Conservation (phyloP, 2,888 invertebrate genomes). For the Chrysolina americana region DNA sequence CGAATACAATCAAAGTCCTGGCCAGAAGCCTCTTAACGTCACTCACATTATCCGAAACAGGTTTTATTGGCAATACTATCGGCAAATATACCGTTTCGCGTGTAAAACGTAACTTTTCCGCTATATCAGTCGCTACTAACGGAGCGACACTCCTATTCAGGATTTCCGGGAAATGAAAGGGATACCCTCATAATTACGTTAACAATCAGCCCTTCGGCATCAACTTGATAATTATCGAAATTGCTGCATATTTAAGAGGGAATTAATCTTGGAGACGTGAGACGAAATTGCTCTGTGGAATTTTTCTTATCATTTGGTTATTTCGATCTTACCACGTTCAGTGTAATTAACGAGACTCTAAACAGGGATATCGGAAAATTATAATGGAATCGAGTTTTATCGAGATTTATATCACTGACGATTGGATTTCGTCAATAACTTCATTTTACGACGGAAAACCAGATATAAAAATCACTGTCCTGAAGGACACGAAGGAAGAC, state of each 20-base stretch:
- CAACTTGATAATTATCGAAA: conserved; percentile 42
- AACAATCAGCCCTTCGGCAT: conserved; percentile 49
- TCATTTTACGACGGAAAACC: no score
- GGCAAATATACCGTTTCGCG: conserved; percentile 28
- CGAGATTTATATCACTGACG: neutral
- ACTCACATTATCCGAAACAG: conserved; percentile 19
- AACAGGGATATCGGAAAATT: neutral
- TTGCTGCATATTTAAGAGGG: conserved; percentile 42
- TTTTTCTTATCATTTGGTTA: conserved; percentile 13
- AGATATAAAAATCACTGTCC: no score
- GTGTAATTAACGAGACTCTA: neutral
- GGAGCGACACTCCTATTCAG: conserved; percentile 50
- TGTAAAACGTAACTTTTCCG: conserved; percentile 37
- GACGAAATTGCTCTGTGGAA: neutral
- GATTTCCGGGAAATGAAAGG: conserved; percentile 52
- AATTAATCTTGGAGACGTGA: conserved; percentile 33
- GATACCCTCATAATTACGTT: conserved; percentile 53
- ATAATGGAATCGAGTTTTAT: neutral
- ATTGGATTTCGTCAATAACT: no score
- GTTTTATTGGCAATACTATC: conserved; percentile 34
- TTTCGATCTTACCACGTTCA: neutral
- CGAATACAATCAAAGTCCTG: neutral
- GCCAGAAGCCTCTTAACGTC: conserved; percentile 31
- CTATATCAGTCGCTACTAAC: conserved; percentile 36
- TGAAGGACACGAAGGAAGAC: no score